Percentiles rank a stretch among this genome's conserved stretches.
Conservation (phyloP, 1,140 invertebrate species). For the Macrostomum lignano region DNA sequence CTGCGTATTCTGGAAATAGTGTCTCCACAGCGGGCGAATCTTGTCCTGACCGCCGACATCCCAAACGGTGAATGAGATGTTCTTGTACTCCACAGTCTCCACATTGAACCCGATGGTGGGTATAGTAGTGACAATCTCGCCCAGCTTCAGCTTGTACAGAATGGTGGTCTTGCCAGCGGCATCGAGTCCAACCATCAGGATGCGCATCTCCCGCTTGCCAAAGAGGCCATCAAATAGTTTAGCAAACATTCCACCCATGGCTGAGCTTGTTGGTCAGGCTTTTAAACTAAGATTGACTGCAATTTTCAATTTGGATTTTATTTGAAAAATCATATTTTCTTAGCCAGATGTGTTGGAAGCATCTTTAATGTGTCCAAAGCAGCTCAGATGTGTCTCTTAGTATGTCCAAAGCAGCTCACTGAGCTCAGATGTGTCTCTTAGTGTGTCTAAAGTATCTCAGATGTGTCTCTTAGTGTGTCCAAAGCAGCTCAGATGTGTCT, state of each 20-base stretch:
- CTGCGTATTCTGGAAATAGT: constrained; percentile 76
- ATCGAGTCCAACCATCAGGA: constrained; percentile 85
- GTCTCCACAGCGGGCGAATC: constrained; percentile 66
- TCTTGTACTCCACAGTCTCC: constrained; percentile 74
- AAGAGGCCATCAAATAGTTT: constrained; percentile 67
- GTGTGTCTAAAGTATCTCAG: no score
- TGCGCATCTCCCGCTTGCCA: constrained; percentile 92
- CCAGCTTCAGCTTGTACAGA: constrained; percentile 94
- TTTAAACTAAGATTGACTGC: no score
- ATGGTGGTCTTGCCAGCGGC: constrained; percentile 98
- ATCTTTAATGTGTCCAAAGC: no score
- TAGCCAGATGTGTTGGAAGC: no score
- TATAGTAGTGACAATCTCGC: constrained; percentile 97
- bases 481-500: no score
- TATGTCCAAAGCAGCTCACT: no score
- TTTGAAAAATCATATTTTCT: no score
- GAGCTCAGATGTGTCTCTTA: no score
- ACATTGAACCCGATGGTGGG: constrained; percentile 92
- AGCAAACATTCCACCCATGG: constrained; percentile 33
- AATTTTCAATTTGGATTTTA: no score
- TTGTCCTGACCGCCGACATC: constrained; percentile 75
- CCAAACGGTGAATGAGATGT: constrained; percentile 57
- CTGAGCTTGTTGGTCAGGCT: no score
- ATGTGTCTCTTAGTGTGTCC: no score
- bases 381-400: no score